Base-by-base conservation (phyloP, 2,888 invertebrate genomes). In the Microctonus aethiopoides region DNA sequence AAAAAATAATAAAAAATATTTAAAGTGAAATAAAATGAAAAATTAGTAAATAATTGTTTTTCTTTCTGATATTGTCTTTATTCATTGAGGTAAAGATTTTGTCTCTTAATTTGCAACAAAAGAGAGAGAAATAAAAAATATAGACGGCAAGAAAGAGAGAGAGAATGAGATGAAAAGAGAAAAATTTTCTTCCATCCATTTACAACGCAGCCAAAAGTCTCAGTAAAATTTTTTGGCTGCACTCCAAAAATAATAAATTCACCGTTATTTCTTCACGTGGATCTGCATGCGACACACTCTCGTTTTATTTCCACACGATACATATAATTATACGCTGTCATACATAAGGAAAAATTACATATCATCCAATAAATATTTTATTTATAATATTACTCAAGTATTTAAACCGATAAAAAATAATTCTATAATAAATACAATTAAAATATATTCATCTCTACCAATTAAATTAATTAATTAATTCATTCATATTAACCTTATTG, bases 161-260 rank as follows among this genome's bases (percentile, higher is more conserved):
- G 34, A 36, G 22, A 22, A 62, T 22, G 26, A 36, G 20, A 60
- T 26, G 6, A 41, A 62, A 20, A 62, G 26, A 26, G 52, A 24
- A 13, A 52, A 32, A 54, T 64, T 64, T 69, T 72, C 70, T 72
- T 64, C 52, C 61, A 75, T 72, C 70, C 70, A 72, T 68, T 71
- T 74, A 72, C 67, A 61, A 68, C 71, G 70, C 71, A 74, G 74
- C 74, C 72, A 75, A 75, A 72, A 74, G 74, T 74, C 71, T 72
- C 72, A 62, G 72, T 68, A 70, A 71, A 74, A 74, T 72, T 70
- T 71, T 71, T 72, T 75, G 75, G 75, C 67, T 63, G 66, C 69
- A 26, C 52, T 67, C 75, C 75, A 75, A 74, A 74, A 71, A 71
- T 75, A 72, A 75, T 75, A 75, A 75, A 75, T 75, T 74, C 72